Evolutionary conservation across 2,888 invertebrate species (phyloP).

Genomic region (Branchellion lobata): DNA sequence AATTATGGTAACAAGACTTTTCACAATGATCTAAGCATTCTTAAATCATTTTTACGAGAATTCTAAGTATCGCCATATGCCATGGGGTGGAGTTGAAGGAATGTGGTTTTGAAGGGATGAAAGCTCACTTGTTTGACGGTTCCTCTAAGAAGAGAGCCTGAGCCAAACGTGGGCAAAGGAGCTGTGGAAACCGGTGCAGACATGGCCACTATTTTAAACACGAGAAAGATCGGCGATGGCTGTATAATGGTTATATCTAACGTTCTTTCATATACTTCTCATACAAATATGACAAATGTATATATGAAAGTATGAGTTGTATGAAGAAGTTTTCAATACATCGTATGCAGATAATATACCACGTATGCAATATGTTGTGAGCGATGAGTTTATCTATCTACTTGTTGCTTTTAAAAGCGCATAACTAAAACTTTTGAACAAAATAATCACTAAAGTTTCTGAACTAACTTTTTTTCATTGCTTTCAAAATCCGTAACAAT

Average conservation of each 20-base stretch:
- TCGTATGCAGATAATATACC: too few relatives aligned
- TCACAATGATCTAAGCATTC: too few relatives aligned
- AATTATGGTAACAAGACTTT: too few relatives aligned
- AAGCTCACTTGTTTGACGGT: conserved; percentile 59
- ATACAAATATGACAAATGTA: background rate
- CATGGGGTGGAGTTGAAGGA: background rate
- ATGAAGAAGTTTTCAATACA: too few relatives aligned
- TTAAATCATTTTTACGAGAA: background rate
- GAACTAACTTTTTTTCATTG: too few relatives aligned
- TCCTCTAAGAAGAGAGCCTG: conserved; percentile 50
- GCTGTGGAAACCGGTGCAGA: background rate
- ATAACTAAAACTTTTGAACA: too few relatives aligned
- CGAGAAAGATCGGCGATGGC: background rate
- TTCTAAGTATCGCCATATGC: background rate
- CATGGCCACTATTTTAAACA: conserved; percentile 8
- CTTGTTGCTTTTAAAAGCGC: background rate
- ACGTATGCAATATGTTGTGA: conserved; percentile 28
- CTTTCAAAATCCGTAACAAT: too few relatives aligned
- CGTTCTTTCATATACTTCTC: background rate
- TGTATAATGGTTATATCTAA: conserved; percentile 2
- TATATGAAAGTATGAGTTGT: too few relatives aligned
- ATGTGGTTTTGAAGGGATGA: background rate
- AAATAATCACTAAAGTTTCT: too few relatives aligned
- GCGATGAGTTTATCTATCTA: conserved; percentile 18
- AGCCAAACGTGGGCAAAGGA: conserved; percentile 19